Evolutionary conservation across 2,797 vertebrate species (phyloP).

Genomic region (Chromis chromis): DNA sequence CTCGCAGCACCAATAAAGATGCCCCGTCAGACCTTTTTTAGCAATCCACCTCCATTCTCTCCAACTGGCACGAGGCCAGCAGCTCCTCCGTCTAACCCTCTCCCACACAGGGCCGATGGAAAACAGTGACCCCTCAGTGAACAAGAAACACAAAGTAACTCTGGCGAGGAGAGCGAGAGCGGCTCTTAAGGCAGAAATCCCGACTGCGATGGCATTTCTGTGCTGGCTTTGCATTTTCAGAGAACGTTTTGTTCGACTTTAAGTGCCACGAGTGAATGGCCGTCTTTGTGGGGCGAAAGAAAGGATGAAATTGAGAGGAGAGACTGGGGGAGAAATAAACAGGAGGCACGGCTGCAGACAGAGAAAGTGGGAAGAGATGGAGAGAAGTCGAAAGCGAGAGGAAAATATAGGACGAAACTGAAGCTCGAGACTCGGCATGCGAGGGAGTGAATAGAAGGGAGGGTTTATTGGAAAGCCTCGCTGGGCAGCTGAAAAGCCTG

Average conservation of each 20-base stretch:
- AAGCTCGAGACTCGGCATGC: slow-evolving; percentile 19
- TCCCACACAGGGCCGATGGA: slow-evolving; percentile 62
- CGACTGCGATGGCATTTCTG: slow-evolving; percentile 66
- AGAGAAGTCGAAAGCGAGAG: slow-evolving; percentile 20
- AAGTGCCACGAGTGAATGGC: slow-evolving; percentile 69
- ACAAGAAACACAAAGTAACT: slow-evolving; percentile 47
- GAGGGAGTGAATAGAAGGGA: slow-evolving; percentile 30
- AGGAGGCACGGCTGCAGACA: slow-evolving; percentile 17
- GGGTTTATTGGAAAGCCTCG: slow-evolving; percentile 43
- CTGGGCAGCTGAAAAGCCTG: slow-evolving; percentile 60
- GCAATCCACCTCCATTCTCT: slow-evolving; percentile 55
- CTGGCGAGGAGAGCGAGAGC: slow-evolving; percentile 41
- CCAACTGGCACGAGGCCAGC: slow-evolving; percentile 56
- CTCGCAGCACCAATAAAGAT: slow-evolving; percentile 44
- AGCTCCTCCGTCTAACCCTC: slow-evolving; percentile 43
- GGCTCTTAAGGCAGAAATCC: slow-evolving; percentile 63
- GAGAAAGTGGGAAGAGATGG: slow-evolving; percentile 27
- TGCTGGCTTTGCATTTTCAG: slow-evolving; percentile 57
- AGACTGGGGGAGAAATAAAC: slow-evolving; percentile 37
- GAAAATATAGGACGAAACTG: slow-evolving; percentile 33
- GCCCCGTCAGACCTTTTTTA: slow-evolving; percentile 64
- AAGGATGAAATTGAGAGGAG: slow-evolving; percentile 70
- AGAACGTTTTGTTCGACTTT: slow-evolving; percentile 63
- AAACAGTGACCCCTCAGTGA: slow-evolving; percentile 77
- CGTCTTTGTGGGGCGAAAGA: slow-evolving; percentile 72